A percentile compares a stretch with the other conserved stretches of the same genome.
Conservation (phyloP, 2,113 vertebrate genomes). For the Colius striatus region DNA sequence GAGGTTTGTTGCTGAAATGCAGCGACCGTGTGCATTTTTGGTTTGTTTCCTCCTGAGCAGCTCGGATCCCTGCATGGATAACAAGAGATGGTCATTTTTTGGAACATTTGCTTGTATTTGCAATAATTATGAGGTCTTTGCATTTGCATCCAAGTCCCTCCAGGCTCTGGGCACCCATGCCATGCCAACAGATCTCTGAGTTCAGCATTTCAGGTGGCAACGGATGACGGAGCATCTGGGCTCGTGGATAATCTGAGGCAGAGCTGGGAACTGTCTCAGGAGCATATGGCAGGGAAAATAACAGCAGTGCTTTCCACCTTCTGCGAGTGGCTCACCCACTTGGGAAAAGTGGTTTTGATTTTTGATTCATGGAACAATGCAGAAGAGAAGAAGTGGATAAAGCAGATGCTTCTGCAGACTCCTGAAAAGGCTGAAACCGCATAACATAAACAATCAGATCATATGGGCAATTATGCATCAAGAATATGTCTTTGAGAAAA, state of each 20-base stretch:
- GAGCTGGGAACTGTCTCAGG: slow-evolving; percentile 33
- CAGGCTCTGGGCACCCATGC: slow-evolving; percentile 27
- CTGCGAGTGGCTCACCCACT: slow-evolving; percentile 21
- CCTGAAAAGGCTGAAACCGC: slow-evolving; percentile 21
- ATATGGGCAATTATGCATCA: not conserved
- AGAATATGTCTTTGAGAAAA: slow-evolving; percentile 1
- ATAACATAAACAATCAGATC: slow-evolving; percentile 31
- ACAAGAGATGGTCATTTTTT: not conserved
- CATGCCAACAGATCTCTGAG: not conserved
- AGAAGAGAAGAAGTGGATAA: not conserved
- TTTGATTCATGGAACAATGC: not conserved
- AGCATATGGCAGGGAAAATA: slow-evolving; percentile 68
- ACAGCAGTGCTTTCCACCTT: slow-evolving; percentile 48
- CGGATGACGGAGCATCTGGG: slow-evolving; percentile 32
- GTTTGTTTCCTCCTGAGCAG: not conserved
- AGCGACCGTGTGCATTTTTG: not conserved
- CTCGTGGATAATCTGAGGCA: not conserved
- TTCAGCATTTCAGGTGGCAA: slow-evolving; percentile 36
- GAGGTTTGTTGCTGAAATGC: not conserved
- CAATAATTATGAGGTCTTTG: not conserved
- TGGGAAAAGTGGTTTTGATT: slow-evolving; percentile 18
- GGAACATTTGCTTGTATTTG: not conserved
- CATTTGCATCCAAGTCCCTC: slow-evolving; percentile 32
- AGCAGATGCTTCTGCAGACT: slow-evolving; percentile 18
- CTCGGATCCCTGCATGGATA: not conserved